Percentiles rank a stretch among this genome's conserved stretches.
Evolutionary conservation across 2,888 invertebrate genomes (phyloP).

Genomic region (Drosophila parthenogenetica): DNA sequence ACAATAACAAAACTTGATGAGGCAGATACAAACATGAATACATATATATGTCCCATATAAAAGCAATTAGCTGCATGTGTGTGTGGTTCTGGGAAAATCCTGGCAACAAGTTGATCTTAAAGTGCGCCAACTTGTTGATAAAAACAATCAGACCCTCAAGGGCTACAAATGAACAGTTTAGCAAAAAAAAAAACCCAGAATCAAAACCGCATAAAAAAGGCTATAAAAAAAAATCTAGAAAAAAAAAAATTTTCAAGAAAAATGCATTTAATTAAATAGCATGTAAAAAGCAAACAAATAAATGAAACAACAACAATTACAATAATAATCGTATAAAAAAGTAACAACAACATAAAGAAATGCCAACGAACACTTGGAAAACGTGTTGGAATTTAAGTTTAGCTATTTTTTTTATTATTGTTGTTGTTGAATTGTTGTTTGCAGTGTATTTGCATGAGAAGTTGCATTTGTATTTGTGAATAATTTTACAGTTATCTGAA

Average conservation of each 20-base stretch:
- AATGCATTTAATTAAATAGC: slow-evolving; percentile 60
- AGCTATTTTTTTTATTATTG: slow-evolving; percentile 37
- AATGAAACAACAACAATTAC: slow-evolving; percentile 34
- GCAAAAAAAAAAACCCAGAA: slow-evolving; percentile 24
- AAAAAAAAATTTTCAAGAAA: slow-evolving; percentile 42
- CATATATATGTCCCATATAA: slow-evolving; percentile 40
- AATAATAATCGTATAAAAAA: slow-evolving; percentile 33
- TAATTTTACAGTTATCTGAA: slow-evolving; percentile 68
- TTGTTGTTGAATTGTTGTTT: slow-evolving; percentile 42
- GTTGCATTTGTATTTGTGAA: slow-evolving; percentile 65
- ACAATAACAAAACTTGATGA: slow-evolving; percentile 28
- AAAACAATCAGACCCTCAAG: slow-evolving; percentile 35
- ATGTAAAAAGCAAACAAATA: slow-evolving; percentile 35
- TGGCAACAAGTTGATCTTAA: slow-evolving; percentile 51
- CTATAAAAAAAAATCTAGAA: background rate
- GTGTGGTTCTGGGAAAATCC: slow-evolving; percentile 59
- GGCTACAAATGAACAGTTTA: slow-evolving; percentile 20
- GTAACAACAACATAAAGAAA: slow-evolving; percentile 39
- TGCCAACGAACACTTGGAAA: slow-evolving; percentile 52
- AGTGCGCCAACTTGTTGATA: slow-evolving; percentile 30
- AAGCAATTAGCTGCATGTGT: slow-evolving; percentile 1
- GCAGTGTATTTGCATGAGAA: slow-evolving; percentile 71
- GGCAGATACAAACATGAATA: slow-evolving; percentile 2
- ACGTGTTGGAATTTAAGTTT: slow-evolving; percentile 75
- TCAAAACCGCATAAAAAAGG: background rate